Conservation (phyloP, 2,888 invertebrate species). For the Rhagium mordax region DNA sequence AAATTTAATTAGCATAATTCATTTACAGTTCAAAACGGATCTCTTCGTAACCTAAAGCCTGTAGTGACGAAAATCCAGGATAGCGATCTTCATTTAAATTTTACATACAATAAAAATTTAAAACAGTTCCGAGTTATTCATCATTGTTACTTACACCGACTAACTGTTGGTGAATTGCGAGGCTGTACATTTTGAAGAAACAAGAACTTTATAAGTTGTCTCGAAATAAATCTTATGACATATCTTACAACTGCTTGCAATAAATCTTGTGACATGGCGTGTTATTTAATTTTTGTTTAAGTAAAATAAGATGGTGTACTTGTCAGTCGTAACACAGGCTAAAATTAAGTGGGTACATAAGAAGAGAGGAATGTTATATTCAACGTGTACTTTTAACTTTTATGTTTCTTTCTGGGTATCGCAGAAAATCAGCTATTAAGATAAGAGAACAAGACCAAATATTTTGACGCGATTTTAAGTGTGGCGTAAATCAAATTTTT, state of each 20-base stretch:
- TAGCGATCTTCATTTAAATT: not conserved
- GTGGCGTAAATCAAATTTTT: no score
- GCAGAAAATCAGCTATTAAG: no score
- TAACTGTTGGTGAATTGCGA: not conserved
- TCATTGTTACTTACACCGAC: not conserved
- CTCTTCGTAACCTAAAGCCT: not conserved
- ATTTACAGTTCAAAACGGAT: not conserved
- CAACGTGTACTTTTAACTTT: not conserved
- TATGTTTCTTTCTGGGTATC: not conserved
- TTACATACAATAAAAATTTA: not conserved
- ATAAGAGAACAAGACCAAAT: no score
- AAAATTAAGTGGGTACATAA: not conserved
- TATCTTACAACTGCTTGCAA: not conserved
- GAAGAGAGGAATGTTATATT: not conserved
- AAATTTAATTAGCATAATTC: not conserved
- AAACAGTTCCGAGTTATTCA: not conserved
- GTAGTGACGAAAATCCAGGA: not conserved
- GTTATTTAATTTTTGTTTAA: not conserved
- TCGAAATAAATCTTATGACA: not conserved
- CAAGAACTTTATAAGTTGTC: not conserved
- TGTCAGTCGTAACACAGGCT: not conserved
- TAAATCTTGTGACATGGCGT: not conserved
- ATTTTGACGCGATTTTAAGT: no score
- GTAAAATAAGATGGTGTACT: not conserved
- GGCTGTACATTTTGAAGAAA: not conserved